Evolutionary conservation across 2,797 vertebrate genomes (phyloP), one percentile per base, ranked within the genome.

Genomic region (Thripadectes ignobilis): DNA sequence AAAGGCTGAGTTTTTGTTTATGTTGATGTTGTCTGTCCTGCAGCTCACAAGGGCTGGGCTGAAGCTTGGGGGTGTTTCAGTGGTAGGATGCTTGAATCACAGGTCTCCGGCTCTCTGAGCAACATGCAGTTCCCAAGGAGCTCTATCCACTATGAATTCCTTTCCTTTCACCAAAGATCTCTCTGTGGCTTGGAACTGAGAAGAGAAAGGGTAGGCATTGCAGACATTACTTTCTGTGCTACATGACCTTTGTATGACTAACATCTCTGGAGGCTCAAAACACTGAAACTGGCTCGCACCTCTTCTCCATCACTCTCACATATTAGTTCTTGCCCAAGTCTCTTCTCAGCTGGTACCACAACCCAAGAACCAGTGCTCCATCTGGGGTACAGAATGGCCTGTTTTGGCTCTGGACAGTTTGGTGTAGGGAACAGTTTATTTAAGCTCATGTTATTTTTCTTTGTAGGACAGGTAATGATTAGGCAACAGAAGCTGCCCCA

Each of bases 1-100:
- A 92, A 88, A 87, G 48, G 38, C 77, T 94, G 92, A 87, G 67
- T 48, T 93, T 73, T 85, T 94, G 78, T 95, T 94, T 81, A 5
- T 69, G 51, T 63, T 72, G 63, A 29, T 88, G 82, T 10, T 93
- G 65, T 80, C 85, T 76, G 62, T 91, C 62, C 88, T 67, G 85
- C 45, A 67, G 87, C 58, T 49, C 51, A 20, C 45, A 36, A 69
- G 46, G 73, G 69, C 59, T 88, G 90, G 80, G 54, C 68, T 86
- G 85, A 81, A 27, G 32, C 67, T 73, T 73, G 83, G 48, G 62
- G 54, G 7, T 34, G 32, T 77, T 85, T 93, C 59, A 63, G 24
- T 24, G 66, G 21, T 57, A 4, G 0, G 13, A 85, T 76, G 54
- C 48, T 63, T 63, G 84, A 85, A 58, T 88, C 72, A 69, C 61